phyloP scores from a whole-genome alignment of 2,797 vertebrate genomes.

The Sphenopsis melanotis region DNA sequence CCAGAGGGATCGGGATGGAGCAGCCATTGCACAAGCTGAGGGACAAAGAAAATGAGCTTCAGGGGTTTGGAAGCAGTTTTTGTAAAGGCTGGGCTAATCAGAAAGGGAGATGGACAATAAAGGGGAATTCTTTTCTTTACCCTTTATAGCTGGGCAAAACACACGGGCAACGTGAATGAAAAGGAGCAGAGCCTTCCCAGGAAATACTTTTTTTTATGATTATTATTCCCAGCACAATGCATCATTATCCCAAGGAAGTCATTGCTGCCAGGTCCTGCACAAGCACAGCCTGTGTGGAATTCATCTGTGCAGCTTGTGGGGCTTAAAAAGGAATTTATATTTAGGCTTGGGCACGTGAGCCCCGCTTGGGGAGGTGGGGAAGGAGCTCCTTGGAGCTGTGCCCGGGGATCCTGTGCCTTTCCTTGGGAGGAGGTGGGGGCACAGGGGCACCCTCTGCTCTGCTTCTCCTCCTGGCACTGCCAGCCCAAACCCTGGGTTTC shows the following conservation, averaged over 20 bases:
- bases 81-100: background rate
- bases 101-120: background rate
- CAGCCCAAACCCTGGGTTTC: background rate
- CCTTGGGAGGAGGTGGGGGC: background rate
- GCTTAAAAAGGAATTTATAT: background rate
- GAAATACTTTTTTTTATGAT: constrained; percentile 19
- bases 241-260: constrained; percentile 44
- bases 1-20: background rate
- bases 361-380: background rate
- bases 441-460: background rate
- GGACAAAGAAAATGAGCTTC: background rate
- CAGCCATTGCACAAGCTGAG: background rate
- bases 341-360: background rate
- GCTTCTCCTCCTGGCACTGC: background rate
- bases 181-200: background rate
- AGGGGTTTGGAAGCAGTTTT: background rate
- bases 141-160: background rate
- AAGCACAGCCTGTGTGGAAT: background rate
- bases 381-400: background rate
- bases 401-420: background rate
- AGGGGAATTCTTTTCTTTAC: background rate
- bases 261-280: constrained; percentile 19
- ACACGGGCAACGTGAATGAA: background rate
- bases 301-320: background rate
- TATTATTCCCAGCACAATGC: constrained; percentile 47